Conservation (phyloP, 2,113 vertebrate species). For the Sceloporus tristichus region DNA sequence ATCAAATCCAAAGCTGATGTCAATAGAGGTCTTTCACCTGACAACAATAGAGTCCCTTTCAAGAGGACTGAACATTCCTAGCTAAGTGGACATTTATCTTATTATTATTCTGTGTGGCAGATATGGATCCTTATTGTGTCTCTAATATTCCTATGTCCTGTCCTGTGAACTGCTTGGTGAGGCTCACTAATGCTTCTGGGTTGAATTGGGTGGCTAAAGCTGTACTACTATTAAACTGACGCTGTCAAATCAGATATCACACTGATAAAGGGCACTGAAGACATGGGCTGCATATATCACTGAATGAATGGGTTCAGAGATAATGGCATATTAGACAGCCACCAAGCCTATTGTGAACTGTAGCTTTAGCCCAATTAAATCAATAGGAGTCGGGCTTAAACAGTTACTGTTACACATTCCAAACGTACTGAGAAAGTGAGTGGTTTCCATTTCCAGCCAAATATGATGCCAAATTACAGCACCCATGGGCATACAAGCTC, state of each 20-base stretch:
- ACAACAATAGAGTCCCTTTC: not conserved
- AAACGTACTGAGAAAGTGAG: not conserved
- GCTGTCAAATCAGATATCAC: not conserved
- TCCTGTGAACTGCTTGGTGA: not conserved
- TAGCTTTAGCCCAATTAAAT: not conserved
- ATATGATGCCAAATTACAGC: not conserved
- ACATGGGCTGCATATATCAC: not conserved
- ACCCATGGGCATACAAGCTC: not conserved
- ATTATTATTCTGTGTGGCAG: not conserved
- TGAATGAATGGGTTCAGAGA: not conserved
- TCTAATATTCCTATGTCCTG: not conserved
- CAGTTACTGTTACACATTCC: not conserved
- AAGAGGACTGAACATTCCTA: not conserved
- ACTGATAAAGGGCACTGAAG: not conserved
- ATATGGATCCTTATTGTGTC: not conserved
- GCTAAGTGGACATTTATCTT: not conserved
- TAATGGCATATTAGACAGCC: not conserved
- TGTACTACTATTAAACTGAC: not conserved
- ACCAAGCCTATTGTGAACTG: not conserved
- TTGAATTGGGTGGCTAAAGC: accelerated
- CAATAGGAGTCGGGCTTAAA: not conserved
- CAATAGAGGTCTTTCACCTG: not conserved
- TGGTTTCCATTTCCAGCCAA: not conserved
- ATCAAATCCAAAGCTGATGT: not conserved
- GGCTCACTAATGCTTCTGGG: not conserved